These are phyloP conservation scores for Jacana jacana DNA, from an alignment of 2,113 vertebrate genomes.

Conservation along the genomic window DNA sequence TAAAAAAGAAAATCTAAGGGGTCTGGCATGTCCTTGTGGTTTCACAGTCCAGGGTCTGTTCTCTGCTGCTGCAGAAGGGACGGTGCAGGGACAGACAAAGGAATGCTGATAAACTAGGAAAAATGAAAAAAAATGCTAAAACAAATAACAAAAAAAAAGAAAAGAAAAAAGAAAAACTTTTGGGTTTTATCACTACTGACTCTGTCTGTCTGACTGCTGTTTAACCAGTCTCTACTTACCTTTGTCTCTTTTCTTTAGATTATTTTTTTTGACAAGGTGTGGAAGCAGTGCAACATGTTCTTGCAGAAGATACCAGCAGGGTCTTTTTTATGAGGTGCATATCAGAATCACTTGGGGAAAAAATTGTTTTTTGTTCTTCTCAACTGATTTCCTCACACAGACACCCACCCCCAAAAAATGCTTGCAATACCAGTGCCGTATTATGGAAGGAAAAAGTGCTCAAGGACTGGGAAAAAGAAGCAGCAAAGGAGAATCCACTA, in stretches of 20 bases:
- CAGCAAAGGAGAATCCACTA: neutral
- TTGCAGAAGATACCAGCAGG: neutral
- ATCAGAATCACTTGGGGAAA: neutral
- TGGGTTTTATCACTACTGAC: neutral
- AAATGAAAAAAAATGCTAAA: neutral
- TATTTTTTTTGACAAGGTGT: neutral
- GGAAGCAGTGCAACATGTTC: neutral
- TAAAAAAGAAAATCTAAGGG: neutral
- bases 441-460: neutral
- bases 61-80: neutral
- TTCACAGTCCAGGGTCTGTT: neutral
- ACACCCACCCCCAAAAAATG: accelerated
- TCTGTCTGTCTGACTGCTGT: neutral
- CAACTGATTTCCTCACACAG: neutral
- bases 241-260: neutral
- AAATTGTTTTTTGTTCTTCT: neutral
- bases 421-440: neutral
- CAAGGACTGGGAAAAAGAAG: neutral
- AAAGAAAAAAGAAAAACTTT: neutral
- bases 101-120: neutral
- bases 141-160: neutral
- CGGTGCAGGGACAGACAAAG: neutral
- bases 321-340: neutral
- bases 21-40: neutral
- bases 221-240: neutral